phyloP scores from a whole-genome alignment of 2,888 invertebrate species.

The Rhyacophila evoluta region DNA sequence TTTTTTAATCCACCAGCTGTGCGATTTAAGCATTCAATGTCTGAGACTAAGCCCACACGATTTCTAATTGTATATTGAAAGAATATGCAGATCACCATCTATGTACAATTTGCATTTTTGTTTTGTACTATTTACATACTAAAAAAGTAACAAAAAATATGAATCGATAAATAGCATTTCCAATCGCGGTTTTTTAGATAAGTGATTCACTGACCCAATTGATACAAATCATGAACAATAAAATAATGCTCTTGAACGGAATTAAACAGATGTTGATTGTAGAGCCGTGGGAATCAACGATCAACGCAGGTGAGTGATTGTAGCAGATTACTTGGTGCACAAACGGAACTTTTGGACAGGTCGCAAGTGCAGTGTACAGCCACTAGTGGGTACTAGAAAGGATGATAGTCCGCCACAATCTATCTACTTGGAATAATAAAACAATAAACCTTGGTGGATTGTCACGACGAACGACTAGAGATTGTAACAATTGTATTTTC shows the following conservation, averaged over 20 bases:
- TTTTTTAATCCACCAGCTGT: no score
- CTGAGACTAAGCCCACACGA: no score
- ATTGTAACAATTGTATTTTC: slow-evolving; percentile 28
- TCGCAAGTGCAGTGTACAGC: neutral
- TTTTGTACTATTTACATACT: no score
- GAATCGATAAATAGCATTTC: no score
- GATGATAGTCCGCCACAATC: slow-evolving; percentile 4
- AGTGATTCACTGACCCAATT: slow-evolving; percentile 6
- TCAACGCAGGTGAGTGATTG: slow-evolving; percentile 7
- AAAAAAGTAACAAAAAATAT: no score
- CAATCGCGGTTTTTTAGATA: no score
- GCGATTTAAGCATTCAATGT: no score
- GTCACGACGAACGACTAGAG: slow-evolving; percentile 44
- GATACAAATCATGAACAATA: slow-evolving; percentile 8
- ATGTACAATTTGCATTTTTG: no score
- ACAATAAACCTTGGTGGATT: slow-evolving; percentile 53
- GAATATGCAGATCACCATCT: no score
- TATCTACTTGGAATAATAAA: slow-evolving; percentile 52
- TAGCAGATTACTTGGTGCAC: neutral
- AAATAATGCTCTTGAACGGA: neutral
- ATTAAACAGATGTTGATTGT: slow-evolving; percentile 15
- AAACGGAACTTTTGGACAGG: slow-evolving; percentile 22
- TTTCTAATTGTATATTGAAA: no score
- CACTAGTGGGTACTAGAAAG: neutral
- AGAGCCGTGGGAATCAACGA: slow-evolving; percentile 13